Base-by-base conservation (phyloP, 1,140 invertebrate species). In the Drosophila sturtevanti region DNA sequence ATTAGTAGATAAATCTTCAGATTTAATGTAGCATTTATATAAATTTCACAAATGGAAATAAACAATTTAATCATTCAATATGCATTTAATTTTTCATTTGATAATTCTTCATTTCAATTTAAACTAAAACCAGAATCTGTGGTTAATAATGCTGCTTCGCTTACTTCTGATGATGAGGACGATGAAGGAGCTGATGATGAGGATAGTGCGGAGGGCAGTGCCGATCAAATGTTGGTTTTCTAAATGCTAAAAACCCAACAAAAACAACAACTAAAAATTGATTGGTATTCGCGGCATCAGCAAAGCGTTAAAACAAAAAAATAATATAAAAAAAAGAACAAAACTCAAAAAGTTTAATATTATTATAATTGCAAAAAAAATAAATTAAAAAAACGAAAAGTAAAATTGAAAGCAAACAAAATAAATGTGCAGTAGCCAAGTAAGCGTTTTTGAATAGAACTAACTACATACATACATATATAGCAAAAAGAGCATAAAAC, bases 151-250 rank as follows among this genome's bases (percentile, higher is more conserved):
- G 92, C 82, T 91, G 92, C 90, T 92, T 92, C 90, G 90, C 92
- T 85, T 85, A 93, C 79, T 80, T 93, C 92, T 92, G 94, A 95
- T 68, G 95, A 96, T 78, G 95, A 95, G 74, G 95, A 95, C 75
- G 41, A 48, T 21, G 95, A 95, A 58, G 95, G 94, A 34, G 94
- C 94, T 76, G 94, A 95, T 73, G 93, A 94, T 24, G 93, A 94
- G 65, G 94, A 95, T 76, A 95, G 95, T 73, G 92, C 95, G 65
- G 96, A 96, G 90, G 96, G 96, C 27, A 96, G 95, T 60, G 95
- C 95, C 64, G 95, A 96, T 92, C 95, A 95, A 92, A 95, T 95
- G 34, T 92, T 96, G 73, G 95, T 96, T 91, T 96, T 96, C 91
- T 96, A 96, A 94, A 90, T 52, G 44, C n/a, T 27, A 55, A 14